Evolutionary conservation across 2,888 invertebrate species (phyloP), one percentile per base, ranked within the genome.

Genomic region (Rhorus exstirpatorius): DNA sequence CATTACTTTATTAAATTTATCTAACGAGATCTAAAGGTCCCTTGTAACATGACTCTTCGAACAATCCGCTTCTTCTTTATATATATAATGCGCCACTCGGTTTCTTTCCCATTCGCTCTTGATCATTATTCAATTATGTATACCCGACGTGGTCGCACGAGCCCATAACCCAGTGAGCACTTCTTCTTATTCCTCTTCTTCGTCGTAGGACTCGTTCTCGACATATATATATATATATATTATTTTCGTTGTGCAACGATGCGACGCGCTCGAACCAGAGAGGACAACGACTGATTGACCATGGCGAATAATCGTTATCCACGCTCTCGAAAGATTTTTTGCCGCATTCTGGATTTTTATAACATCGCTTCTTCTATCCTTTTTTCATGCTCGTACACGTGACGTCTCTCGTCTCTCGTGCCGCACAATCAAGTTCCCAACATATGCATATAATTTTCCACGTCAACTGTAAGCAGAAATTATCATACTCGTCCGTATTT

Each of bases 221-320:
- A 35, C 58, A 86, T 84, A 76, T 84, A 85, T 68, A 21, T 24
- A 26, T n/a, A 35, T 63, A 86, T 84, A 76, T 84, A 85, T 84
- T 83, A 81, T 83, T 83, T 82, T 81, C 77, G 58, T 70, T 26
- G 75, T 41, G 44, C 74, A 70, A 44, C 71, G 31, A 76, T 65
- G 65, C 71, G 71, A n/a, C 44, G 44, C 80, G 63, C 63, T 63
- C 65, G 31, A n/a, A n/a, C n/a, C 82, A 83, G 77, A 77, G 83
- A 75, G 81, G 76, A 84, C 85, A n/a, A 81, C 83, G 79, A 80
- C 84, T 87, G 85, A 86, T 86, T 83, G 87, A 88, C 86, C 88
- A 85, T 86, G 78, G 84, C 88, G 87, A 88, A 90, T 87, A 84
- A 87, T 86, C 87, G 88, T 88, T 87, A 86, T 88, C 83, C 82